Evolutionary conservation across 2,888 invertebrate genomes (phyloP).

Genomic region (Euzetes globulus): DNA sequence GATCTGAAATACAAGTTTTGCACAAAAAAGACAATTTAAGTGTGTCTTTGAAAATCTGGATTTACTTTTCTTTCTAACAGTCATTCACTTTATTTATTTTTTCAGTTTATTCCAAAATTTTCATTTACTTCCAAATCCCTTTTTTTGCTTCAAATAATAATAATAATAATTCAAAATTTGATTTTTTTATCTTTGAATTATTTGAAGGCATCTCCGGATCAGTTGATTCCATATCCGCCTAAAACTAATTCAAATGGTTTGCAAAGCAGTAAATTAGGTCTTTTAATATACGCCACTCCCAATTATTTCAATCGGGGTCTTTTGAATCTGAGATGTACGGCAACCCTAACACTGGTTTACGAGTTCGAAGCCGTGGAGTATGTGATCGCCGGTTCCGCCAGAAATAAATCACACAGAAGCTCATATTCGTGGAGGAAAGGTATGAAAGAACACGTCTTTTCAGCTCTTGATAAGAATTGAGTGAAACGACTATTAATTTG

Average conservation of each 20-base stretch:
- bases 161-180: not conserved
- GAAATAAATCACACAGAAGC: constrained; percentile 28
- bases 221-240: constrained; percentile 18
- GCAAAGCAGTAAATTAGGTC: constrained; percentile 17
- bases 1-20: not conserved
- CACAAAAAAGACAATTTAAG: not conserved
- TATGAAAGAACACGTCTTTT: not conserved
- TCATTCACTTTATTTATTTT: not conserved
- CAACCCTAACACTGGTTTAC: constrained; percentile 31
- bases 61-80: not conserved
- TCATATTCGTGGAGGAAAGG: constrained; percentile 31
- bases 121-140: not conserved
- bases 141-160: not conserved
- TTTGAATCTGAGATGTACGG: constrained; percentile 28
- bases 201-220: constrained; percentile 14
- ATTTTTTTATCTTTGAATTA: not conserved
- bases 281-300: constrained; percentile 26
- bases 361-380: constrained; percentile 30
- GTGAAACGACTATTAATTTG: not conserved
- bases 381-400: constrained; percentile 30
- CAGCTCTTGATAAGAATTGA: not conserved
- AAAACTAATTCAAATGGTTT: constrained; percentile 27
- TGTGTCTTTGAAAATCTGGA: not conserved
- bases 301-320: constrained; percentile 30
- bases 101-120: no score